Evolutionary conservation across 1,140 invertebrate genomes (phyloP).

Genomic region (Drosophila subpulchrella): DNA sequence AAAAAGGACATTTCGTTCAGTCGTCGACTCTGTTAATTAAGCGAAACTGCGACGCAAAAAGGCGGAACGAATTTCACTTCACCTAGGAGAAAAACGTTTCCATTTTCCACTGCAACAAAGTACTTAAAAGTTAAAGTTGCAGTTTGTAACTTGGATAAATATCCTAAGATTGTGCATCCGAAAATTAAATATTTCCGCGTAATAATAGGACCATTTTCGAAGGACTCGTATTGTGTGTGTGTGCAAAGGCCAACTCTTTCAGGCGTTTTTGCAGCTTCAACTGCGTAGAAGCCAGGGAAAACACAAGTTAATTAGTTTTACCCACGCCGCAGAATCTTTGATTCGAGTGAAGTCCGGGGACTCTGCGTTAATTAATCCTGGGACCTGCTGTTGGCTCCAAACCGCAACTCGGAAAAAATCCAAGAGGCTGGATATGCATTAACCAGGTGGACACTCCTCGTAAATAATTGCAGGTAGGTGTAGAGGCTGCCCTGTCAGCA

Average conservation of each 20-base stretch:
- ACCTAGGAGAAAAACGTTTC: conserved; percentile 18
- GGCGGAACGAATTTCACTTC: conserved; percentile 51
- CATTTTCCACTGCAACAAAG: conserved; percentile 18
- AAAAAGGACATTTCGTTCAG: conserved; percentile 81
- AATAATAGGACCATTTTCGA: conserved; percentile 9
- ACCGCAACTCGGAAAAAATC: conserved; percentile 9
- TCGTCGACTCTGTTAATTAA: conserved; percentile 76
- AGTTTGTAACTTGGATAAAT: neutral
- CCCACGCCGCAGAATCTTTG: conserved; percentile 27
- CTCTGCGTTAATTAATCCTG: conserved; percentile 43
- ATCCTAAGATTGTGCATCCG: neutral
- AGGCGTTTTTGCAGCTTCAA: conserved; percentile 37
- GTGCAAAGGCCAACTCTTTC: conserved; percentile 40
- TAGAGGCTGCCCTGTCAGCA: conserved; percentile 51
- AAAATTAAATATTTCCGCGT: neutral
- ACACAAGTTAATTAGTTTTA: conserved; percentile 30
- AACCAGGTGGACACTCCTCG: conserved; percentile 49
- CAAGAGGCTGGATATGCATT: conserved; percentile 31
- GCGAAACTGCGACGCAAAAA: conserved; percentile 65
- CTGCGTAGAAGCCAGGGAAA: conserved; percentile 64
- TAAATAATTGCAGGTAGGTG: conserved; percentile 79
- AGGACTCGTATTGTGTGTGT: conserved; percentile 42
- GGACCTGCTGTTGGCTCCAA: conserved; percentile 13
- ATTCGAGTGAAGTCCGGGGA: conserved; percentile 36
- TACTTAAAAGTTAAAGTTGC: conserved; percentile 12